Evolutionary conservation across 2,113 vertebrate species (phyloP).

Genomic region (Anarhynchus alexandrinus): DNA sequence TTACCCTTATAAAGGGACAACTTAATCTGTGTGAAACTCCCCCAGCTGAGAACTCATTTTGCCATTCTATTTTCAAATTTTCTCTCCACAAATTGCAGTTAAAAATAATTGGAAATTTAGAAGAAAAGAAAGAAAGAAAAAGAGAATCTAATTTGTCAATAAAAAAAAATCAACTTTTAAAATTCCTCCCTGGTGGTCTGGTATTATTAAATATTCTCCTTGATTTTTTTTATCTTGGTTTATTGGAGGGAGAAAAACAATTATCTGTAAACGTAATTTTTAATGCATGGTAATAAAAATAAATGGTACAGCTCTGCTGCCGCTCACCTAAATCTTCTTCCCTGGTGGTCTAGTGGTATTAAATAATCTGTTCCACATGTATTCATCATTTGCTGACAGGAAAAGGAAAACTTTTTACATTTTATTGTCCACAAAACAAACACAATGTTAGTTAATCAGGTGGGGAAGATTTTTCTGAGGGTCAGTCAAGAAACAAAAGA

Average conservation of each 20-base stretch:
- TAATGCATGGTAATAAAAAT: slow-evolving; percentile 87
- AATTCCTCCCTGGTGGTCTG: slow-evolving; percentile 79
- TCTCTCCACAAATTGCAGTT: slow-evolving; percentile 64
- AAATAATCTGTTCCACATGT: slow-evolving; percentile 82
- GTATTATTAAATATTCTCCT: slow-evolving; percentile 83
- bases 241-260: slow-evolving; percentile 85
- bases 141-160: slow-evolving; percentile 75
- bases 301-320: slow-evolving; percentile 83
- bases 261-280: slow-evolving; percentile 87
- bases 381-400: slow-evolving; percentile 85
- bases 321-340: slow-evolving; percentile 86
- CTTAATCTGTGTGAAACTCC: slow-evolving; percentile 63
- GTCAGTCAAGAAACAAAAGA: slow-evolving; percentile 60
- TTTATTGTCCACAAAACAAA: slow-evolving; percentile 77
- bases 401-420: slow-evolving; percentile 77
- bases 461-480: slow-evolving; percentile 50
- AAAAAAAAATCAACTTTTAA: slow-evolving; percentile 72
- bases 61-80: slow-evolving; percentile 53
- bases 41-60: slow-evolving; percentile 51
- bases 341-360: slow-evolving; percentile 86
- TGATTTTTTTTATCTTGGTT: slow-evolving; percentile 75
- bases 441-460: slow-evolving; percentile 63
- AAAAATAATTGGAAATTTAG: slow-evolving; percentile 71
- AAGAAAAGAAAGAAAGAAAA: slow-evolving; percentile 16
- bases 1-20: slow-evolving; percentile 69